A percentile compares a stretch with the other conserved stretches of the same genome.
Evolutionary conservation across 2,888 invertebrate genomes (phyloP).

Genomic region (Schrankia costaestrigalis): DNA sequence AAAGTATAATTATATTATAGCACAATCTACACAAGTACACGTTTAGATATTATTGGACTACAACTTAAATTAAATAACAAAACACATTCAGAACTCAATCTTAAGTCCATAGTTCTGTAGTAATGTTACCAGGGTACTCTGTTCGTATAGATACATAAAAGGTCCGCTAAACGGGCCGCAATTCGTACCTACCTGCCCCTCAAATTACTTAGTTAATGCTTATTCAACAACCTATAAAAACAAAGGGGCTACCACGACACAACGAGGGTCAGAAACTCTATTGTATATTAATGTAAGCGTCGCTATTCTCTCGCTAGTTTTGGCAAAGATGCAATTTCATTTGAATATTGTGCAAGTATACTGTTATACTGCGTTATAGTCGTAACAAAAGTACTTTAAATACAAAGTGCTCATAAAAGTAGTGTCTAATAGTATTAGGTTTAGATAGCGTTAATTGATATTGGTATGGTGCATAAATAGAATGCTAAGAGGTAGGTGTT

Average conservation of each 20-base stretch:
- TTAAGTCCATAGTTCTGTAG: too few species aligned
- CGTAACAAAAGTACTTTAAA: conserved; percentile 67
- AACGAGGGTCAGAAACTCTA: conserved; percentile 70
- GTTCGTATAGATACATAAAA: conserved; percentile 45
- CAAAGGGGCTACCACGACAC: conserved; percentile 64
- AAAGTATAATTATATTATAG: too few species aligned
- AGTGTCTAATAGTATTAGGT: conserved; percentile 45
- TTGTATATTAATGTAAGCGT: conserved; percentile 77
- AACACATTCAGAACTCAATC: too few species aligned
- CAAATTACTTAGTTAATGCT: conserved; percentile 68
- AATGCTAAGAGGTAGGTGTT: conserved; percentile 20
- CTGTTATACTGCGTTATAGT: conserved; percentile 67
- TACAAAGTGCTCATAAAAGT: conserved; percentile 72
- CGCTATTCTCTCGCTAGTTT: conserved; percentile 75
- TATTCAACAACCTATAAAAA: conserved; percentile 76
- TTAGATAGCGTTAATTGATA: conserved; percentile 55
- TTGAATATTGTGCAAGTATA: conserved; percentile 79
- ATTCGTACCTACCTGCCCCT: conserved; percentile 54
- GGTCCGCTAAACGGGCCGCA: conserved; percentile 45
- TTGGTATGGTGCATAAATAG: conserved; percentile 15
- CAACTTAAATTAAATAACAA: too few species aligned
- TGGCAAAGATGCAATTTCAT: conserved; percentile 81
- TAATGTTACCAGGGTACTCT: too few species aligned
- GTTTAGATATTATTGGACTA: too few species aligned
- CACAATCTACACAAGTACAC: too few species aligned